These are phyloP conservation scores for Bryconaethiops microstoma DNA, from an alignment of 2,797 vertebrate genomes.

Conservation along the genomic window DNA sequence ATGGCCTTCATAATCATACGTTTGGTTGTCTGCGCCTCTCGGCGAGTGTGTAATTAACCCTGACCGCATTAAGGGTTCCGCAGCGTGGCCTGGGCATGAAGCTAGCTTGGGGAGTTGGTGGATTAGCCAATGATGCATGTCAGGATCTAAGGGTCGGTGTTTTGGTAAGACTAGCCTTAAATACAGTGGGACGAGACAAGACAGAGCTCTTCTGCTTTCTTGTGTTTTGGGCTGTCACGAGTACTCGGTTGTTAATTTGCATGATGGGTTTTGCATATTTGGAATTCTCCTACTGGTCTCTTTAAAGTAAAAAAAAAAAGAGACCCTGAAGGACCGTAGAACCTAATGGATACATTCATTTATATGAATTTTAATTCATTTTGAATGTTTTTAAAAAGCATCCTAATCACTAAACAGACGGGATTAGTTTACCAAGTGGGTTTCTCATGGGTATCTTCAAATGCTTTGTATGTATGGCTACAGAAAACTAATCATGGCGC, in stretches of 20 bases:
- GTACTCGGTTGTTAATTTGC: neutral
- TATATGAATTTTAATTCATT: no score
- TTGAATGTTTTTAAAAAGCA: no score
- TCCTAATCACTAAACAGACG: no score
- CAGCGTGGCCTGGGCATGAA: conserved; percentile 11
- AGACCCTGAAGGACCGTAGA: no score
- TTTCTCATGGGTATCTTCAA: no score
- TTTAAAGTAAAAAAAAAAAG: no score
- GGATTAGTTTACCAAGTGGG: no score
- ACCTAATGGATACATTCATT: no score
- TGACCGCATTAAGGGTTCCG: conserved; percentile 34
- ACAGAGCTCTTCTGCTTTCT: conserved; percentile 22
- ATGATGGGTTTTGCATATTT: no score
- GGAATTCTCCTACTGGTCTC: no score
- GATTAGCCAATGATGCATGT: conserved; percentile 34
- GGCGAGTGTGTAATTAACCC: conserved; percentile 49
- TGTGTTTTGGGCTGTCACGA: neutral
- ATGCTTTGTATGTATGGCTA: no score
- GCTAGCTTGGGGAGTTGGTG: conserved; percentile 21
- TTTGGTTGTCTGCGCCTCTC: conserved; percentile 29
- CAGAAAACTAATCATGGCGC: no score
- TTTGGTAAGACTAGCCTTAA: conserved; percentile 28
- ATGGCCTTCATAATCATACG: conserved; percentile 49
- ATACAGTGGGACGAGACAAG: conserved; percentile 20
- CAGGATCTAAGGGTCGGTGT: conserved; percentile 14